A percentile compares a stretch with the other conserved stretches of the same genome.
phyloP scores from a whole-genome alignment of 2,797 vertebrate species.

The Cyclopterus lumpus region DNA sequence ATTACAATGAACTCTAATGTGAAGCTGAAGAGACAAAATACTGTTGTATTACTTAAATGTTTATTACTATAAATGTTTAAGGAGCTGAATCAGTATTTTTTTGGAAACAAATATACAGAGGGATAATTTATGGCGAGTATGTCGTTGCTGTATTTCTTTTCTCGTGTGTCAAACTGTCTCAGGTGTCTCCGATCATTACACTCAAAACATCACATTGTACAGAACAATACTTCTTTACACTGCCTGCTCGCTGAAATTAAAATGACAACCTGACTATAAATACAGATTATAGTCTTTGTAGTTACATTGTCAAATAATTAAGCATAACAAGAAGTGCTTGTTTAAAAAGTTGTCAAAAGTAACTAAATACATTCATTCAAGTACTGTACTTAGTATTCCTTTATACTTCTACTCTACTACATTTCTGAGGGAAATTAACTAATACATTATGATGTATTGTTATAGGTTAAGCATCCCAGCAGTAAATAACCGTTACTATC shows the following conservation, averaged over 20 bases:
- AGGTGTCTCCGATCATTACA: slow-evolving; percentile 27
- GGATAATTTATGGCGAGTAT: slow-evolving; percentile 4
- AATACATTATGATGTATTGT: not conserved
- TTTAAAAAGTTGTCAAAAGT: not conserved
- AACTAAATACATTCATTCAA: not conserved
- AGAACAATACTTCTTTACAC: slow-evolving; percentile 31
- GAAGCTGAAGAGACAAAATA: not conserved
- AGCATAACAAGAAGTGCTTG: not conserved
- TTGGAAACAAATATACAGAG: not conserved
- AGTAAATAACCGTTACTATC: not conserved
- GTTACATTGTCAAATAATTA: not conserved
- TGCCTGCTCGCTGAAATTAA: slow-evolving; percentile 28
- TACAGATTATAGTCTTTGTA: not conserved
- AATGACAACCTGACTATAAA: slow-evolving; percentile 7
- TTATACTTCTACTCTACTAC: not conserved
- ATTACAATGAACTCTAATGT: slow-evolving; percentile 4
- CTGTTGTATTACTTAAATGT: not conserved
- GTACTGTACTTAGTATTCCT: not conserved
- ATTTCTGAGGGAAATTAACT: not conserved
- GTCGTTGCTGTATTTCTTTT: not conserved
- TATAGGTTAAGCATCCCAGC: not conserved
- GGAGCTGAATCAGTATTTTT: not conserved
- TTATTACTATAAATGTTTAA: not conserved
- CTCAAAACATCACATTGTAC: slow-evolving; percentile 1
- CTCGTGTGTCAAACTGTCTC: slow-evolving; percentile 43